These are phyloP conservation scores for Bostrychus sinensis DNA, from an alignment of 2,113 vertebrate species.

Conservation along the genomic window DNA sequence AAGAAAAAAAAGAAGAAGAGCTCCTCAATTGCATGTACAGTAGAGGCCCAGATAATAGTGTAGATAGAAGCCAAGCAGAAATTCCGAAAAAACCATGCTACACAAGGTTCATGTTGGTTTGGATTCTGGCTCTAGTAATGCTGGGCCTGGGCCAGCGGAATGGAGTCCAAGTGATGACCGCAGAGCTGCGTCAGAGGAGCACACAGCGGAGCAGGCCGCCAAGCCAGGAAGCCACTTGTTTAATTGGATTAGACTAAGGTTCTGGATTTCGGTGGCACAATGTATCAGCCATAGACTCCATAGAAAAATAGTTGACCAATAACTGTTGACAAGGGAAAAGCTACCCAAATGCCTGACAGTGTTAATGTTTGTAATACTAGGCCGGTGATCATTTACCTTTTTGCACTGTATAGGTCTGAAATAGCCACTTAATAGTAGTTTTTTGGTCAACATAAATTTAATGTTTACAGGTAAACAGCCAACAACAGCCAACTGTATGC, in stretches of 20 bases:
- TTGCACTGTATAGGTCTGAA: too few relatives aligned
- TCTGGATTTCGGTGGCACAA: too few relatives aligned
- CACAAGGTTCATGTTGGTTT: slow-evolving; percentile 56
- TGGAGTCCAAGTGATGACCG: slow-evolving; percentile 70
- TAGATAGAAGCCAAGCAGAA: slow-evolving; percentile 41
- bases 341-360: too few relatives aligned
- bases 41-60: slow-evolving; percentile 47
- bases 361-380: too few relatives aligned
- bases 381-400: too few relatives aligned
- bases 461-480: too few relatives aligned
- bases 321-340: too few relatives aligned
- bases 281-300: too few relatives aligned
- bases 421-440: too few relatives aligned
- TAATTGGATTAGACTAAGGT: slow-evolving; percentile 5
- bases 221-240: slow-evolving; percentile 2
- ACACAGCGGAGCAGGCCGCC: slow-evolving; percentile 32
- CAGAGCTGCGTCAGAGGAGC: slow-evolving; percentile 50
- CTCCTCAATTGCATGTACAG: slow-evolving; percentile 62
- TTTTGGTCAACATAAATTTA: too few relatives aligned
- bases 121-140: slow-evolving; percentile 69
- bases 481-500: too few relatives aligned
- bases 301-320: too few relatives aligned
- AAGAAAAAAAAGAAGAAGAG: neutral
- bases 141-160: slow-evolving; percentile 65
- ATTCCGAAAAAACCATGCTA: slow-evolving; percentile 15